Evolutionary conservation across 2,888 invertebrate genomes (phyloP), one percentile per base, ranked within the genome.

Genomic region (Heliconius cydno): DNA sequence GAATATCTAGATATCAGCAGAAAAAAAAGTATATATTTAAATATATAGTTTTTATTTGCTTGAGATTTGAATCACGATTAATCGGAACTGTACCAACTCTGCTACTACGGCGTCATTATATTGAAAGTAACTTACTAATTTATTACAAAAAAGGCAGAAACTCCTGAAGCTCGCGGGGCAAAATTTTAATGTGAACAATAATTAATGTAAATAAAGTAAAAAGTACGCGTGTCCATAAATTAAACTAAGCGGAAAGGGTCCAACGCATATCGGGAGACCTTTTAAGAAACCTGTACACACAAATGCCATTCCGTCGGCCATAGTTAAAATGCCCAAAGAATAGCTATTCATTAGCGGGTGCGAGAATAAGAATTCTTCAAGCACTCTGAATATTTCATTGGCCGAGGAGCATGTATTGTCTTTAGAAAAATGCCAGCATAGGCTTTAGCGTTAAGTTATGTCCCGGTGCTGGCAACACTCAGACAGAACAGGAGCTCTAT

Each of bases 291-390:
- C 93, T 94, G 94, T 92, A 93, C 94, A 93, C 89, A 92, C 89
- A 87, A 89, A 95, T 94, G 92, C 95, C 95, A 94, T 94, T 93
- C 95, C 94, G 87, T 88, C 88, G 88, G 85, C 92, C 95, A 95
- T 95, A 94, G 95, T 94, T 95, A 94, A 95, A 94, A 95, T 95
- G 92, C 93, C 92, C 91, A 90, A 91, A 94, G 94, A 94, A 95
- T 95, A 94, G 93, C 93, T 95, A 94, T 95, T 95, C 95, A 95
- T 94, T 95, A 95, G 94, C 89, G 92, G 94, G 94, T 91, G 95
- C 94, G 94, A 95, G 94, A 94, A 94, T 94, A 91, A 93, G 93
- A 93, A 95, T 95, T 94, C 94, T 92, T 92, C 86, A 92, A 89
- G 92, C 91, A 92, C 92, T 93, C 92, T 92, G 93, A 92, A 94